These are phyloP conservation scores for Ptychoptera albimana DNA, from an alignment of 2,888 invertebrate genomes.

Conservation along the genomic window DNA sequence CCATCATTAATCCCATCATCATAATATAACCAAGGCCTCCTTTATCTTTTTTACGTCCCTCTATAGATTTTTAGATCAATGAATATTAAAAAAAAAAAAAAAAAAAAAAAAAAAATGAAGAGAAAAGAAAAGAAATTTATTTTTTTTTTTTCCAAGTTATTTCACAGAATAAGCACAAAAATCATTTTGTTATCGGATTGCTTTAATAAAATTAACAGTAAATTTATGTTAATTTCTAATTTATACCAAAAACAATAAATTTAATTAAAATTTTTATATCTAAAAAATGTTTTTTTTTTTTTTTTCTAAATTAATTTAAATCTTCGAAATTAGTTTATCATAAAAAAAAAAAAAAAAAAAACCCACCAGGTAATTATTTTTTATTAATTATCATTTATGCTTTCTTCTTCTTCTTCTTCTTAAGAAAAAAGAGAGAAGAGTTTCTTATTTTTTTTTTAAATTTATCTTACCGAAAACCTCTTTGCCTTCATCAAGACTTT, in stretches of 20 bases:
- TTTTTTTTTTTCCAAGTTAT: no score
- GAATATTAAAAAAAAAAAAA: no score
- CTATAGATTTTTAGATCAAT: slow-evolving; percentile 22
- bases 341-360: no score
- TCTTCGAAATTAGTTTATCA: background rate
- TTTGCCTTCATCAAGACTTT: slow-evolving; percentile 9
- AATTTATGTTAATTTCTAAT: background rate
- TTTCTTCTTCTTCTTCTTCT: no score
- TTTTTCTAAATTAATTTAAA: background rate
- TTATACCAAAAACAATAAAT: background rate
- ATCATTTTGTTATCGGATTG: no score
- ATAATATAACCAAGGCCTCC: slow-evolving; percentile 40
- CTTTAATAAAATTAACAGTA: no score
- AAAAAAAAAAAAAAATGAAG: no score
- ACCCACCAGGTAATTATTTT: background rate
- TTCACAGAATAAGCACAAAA: no score
- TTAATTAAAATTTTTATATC: background rate
- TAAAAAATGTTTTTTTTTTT: background rate
- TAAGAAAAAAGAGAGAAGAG: no score
- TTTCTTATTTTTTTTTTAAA: no score
- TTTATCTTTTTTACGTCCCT: slow-evolving; percentile 43
- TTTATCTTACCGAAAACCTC: slow-evolving; percentile 8
- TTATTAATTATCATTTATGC: background rate
- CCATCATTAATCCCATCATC: slow-evolving; percentile 55
- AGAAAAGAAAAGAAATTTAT: no score